Evolutionary conservation across 2,888 invertebrate genomes (phyloP), one percentile per base, ranked within the genome.

Genomic region (Lepidocyrtinus sp.): DNA sequence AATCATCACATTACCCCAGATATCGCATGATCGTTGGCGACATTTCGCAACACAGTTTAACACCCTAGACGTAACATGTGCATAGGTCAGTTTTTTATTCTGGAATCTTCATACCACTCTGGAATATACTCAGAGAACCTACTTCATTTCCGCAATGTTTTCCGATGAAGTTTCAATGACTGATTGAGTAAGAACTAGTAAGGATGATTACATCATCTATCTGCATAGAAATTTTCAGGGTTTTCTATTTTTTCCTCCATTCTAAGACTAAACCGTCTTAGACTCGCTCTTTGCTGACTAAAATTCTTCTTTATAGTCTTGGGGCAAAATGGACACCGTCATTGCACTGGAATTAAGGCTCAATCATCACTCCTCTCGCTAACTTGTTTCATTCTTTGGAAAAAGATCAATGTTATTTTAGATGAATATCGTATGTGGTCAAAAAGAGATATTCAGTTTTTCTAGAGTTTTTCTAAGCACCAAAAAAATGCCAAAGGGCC

Each of bases 241-340:
- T n/a, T n/a, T n/a, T n/a, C n/a, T n/a, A n/a, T n/a, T n/a, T n/a
- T n/a, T n/a, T n/a, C n/a, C n/a, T n/a, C n/a, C n/a, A n/a, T n/a
- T n/a, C n/a, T n/a, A n/a, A n/a, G n/a, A n/a, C n/a, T n/a, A n/a
- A n/a, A n/a, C n/a, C n/a, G n/a, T n/a, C n/a, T n/a, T n/a, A n/a
- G n/a, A n/a, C n/a, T n/a, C n/a, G n/a, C n/a, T n/a, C n/a, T n/a
- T n/a, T n/a, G n/a, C n/a, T n/a, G n/a, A n/a, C n/a, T 12, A 36
- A 36, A 36, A 36, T 36, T 36, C 36, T 36, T 71, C 62, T 17
- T 63, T 1, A 65, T 17, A 36, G 9, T 63, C 72, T 64, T 73
- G 72, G 72, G 72, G 72, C 72, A n/a, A 73, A 26, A 26, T 73
- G 72, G 46, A 7, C 36, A 36, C 36, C 36, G 36, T 36, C 36